Percentiles rank a stretch among this genome's conserved stretches.
Conservation (phyloP, 1,140 invertebrate species). For the Elymnias hypermnestra region DNA sequence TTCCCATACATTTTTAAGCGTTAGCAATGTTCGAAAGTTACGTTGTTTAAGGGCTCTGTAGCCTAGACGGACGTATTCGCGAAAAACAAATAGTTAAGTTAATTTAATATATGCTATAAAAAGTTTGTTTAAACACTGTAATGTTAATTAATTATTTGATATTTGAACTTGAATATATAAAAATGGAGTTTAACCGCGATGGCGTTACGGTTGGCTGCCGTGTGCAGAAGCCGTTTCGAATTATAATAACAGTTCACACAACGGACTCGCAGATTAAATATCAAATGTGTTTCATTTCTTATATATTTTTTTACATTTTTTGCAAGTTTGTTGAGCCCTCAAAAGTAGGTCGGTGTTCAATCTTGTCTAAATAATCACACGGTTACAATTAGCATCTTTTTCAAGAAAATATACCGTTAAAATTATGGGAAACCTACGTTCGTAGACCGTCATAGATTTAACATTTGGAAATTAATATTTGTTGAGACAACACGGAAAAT, state of each 20-base stretch:
- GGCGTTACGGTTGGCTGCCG: conserved; percentile 44
- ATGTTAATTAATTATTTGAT: conserved; percentile 1
- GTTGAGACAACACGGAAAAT: too few relatives aligned
- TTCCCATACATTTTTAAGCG: too few relatives aligned
- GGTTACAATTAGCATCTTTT: too few relatives aligned
- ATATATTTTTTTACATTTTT: not conserved
- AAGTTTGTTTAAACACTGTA: not conserved
- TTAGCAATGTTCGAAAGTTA: too few relatives aligned
- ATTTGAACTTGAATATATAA: conserved; percentile 8
- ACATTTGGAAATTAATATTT: too few relatives aligned
- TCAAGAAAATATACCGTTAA: too few relatives aligned
- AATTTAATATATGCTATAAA: not conserved
- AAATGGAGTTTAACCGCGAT: conserved; percentile 21
- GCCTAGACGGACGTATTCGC: too few relatives aligned
- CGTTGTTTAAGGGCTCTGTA: too few relatives aligned
- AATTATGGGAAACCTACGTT: too few relatives aligned
- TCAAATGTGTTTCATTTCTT: conserved; percentile 8
- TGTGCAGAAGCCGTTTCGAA: conserved; percentile 35
- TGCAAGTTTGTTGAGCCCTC: not conserved
- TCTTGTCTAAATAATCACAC: too few relatives aligned
- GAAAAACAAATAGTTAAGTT: too few relatives aligned
- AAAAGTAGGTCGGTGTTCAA: not conserved
- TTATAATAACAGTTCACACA: conserved; percentile 24
- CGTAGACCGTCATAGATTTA: too few relatives aligned
- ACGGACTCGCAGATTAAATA: conserved; percentile 10